Conservation (phyloP, 2,797 vertebrate genomes). For the Sebastes kiyomatsui region DNA sequence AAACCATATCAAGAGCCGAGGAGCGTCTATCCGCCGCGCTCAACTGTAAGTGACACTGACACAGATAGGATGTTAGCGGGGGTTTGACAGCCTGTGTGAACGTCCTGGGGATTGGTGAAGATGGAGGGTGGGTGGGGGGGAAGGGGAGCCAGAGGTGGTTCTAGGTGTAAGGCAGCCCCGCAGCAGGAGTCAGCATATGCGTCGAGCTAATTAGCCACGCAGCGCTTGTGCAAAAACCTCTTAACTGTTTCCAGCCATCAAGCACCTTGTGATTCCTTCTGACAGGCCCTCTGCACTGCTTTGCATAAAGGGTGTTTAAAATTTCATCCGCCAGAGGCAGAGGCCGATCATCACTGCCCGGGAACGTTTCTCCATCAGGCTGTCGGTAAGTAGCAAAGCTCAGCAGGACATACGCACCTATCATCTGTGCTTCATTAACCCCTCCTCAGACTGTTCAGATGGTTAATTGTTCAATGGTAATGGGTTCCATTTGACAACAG, state of each 20-base stretch:
- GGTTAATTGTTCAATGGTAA: background rate
- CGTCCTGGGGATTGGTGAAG: slow-evolving; percentile 16
- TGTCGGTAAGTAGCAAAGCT: slow-evolving; percentile 37
- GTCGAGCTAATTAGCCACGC: slow-evolving; percentile 45
- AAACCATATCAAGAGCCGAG: slow-evolving; percentile 1
- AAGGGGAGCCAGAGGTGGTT: slow-evolving; percentile 1
- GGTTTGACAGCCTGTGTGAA: slow-evolving; percentile 34
- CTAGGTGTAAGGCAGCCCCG: slow-evolving; percentile 20
- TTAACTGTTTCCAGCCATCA: slow-evolving; percentile 56
- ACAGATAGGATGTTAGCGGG: slow-evolving; percentile 16
- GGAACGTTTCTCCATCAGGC: slow-evolving; percentile 29
- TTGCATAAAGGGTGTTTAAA: slow-evolving; percentile 61
- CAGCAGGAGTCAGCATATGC: slow-evolving; percentile 34
- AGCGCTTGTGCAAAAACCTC: slow-evolving; percentile 41
- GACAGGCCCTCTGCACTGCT: slow-evolving; percentile 48
- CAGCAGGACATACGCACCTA: slow-evolving; percentile 47
- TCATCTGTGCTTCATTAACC: slow-evolving; percentile 34
- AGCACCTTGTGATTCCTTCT: slow-evolving; percentile 42
- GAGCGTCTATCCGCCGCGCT: background rate
- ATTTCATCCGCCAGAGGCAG: slow-evolving; percentile 45
- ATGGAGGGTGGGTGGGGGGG: background rate
- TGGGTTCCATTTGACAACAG: background rate
- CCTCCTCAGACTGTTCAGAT: background rate
- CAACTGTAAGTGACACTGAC: slow-evolving; percentile 33
- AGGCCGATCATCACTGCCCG: slow-evolving; percentile 26